Evolutionary conservation across 2,113 vertebrate genomes (phyloP).

Genomic region (Tricholaema leucomelas): DNA sequence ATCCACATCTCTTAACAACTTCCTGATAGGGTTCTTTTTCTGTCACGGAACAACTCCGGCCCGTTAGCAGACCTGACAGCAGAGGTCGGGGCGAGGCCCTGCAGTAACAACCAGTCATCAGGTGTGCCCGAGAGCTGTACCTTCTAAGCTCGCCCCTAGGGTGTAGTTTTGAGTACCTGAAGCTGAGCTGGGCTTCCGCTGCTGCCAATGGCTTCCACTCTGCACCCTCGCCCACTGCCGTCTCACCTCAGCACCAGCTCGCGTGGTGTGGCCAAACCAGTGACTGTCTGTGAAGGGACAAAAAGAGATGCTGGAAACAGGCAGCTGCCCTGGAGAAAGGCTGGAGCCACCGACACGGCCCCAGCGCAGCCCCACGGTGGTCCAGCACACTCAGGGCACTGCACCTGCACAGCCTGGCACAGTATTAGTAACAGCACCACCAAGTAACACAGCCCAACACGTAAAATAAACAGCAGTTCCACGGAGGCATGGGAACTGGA

Average conservation of each 20-base stretch:
- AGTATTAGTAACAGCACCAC: rapidly evolving
- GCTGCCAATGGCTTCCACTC: not conserved
- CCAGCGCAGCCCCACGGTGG: rapidly evolving
- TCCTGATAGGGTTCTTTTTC: not conserved
- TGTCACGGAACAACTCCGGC: not conserved
- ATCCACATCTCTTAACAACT: rapidly evolving
- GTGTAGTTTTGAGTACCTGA: not conserved
- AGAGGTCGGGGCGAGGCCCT: rapidly evolving
- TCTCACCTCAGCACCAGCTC: not conserved
- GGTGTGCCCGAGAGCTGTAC: not conserved
- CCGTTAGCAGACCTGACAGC: not conserved
- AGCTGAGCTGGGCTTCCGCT: not conserved
- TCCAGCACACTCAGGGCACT: not conserved
- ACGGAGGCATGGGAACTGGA: not conserved
- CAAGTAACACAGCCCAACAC: rapidly evolving
- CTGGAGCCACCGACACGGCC: not conserved
- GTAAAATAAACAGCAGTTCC: rapidly evolving
- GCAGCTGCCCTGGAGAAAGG: not conserved
- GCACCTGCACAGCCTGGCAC: rapidly evolving
- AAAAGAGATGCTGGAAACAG: not conserved
- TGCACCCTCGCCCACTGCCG: rapidly evolving
- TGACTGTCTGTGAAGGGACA: not conserved
- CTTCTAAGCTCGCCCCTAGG: not conserved
- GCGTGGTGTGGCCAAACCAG: rapidly evolving
- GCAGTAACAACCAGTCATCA: not conserved